A percentile compares a stretch with the other conserved stretches of the same genome.
phyloP scores from a whole-genome alignment of 2,888 invertebrate genomes.

The Cheilosia urbana region DNA sequence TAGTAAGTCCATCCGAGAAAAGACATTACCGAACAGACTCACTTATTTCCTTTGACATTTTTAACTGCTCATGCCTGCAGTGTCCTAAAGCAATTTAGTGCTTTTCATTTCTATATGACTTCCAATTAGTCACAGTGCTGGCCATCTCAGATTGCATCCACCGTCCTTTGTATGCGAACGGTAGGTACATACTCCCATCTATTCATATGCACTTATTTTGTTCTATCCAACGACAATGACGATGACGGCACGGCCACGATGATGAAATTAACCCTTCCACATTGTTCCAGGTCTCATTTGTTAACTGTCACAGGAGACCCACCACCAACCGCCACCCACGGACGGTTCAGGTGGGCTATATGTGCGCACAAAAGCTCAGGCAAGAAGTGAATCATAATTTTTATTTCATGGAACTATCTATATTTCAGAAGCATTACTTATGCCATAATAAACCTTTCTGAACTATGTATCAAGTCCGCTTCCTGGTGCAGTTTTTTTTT shows the following conservation, averaged over 20 bases:
- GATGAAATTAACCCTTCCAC: slow-evolving; percentile 74
- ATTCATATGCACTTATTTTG: slow-evolving; percentile 18
- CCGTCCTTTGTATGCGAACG: slow-evolving; percentile 25
- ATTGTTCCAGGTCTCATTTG: slow-evolving; percentile 73
- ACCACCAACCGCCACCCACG: slow-evolving; percentile 15
- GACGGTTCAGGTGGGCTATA: slow-evolving; percentile 45
- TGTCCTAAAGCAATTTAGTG: slow-evolving; percentile 43
- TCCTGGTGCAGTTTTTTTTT: slow-evolving; percentile 40
- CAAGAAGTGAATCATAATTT: slow-evolving; percentile 71
- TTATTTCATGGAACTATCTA: slow-evolving; percentile 71
- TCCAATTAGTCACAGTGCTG: slow-evolving; percentile 67
- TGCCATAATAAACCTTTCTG: slow-evolving; percentile 68
- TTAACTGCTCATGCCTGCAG: slow-evolving; percentile 9
- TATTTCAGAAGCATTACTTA: slow-evolving; percentile 74
- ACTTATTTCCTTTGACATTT: slow-evolving; percentile 29
- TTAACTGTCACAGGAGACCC: slow-evolving; percentile 67
- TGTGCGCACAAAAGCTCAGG: slow-evolving; percentile 50
- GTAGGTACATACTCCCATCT: slow-evolving; percentile 12
- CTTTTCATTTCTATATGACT: slow-evolving; percentile 53
- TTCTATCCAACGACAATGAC: slow-evolving; percentile 19
- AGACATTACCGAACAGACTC: no score
- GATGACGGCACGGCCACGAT: slow-evolving; percentile 39
- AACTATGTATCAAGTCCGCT: slow-evolving; percentile 66
- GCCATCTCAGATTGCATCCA: slow-evolving; percentile 44
- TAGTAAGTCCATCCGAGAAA: no score